Evolutionary conservation across 2,888 invertebrate genomes (phyloP), one percentile per base, ranked within the genome.

Genomic region (Brassicogethes aeneus): DNA sequence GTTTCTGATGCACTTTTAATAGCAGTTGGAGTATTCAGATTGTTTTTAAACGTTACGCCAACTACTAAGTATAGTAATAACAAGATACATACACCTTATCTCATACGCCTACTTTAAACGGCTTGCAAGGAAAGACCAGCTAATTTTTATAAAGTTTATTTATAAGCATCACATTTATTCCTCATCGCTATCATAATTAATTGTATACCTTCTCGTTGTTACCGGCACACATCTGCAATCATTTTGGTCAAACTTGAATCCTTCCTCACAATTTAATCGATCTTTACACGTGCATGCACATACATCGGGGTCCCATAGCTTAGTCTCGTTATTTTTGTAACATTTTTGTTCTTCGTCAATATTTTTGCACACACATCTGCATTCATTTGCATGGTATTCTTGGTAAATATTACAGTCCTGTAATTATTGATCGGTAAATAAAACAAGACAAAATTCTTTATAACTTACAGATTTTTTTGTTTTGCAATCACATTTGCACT

Each of bases 241-340:
- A 30, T 67, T 65, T 39, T 71, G 69, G 58, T 82, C 77, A 57
- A 76, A 82, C 47, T 65, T 66, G 40, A 68, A 74, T 34, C 80
- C 80, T 2, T 79, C 76, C 15, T 76, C 74, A 62, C 83, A 84
- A 29, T 71, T 69, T 15, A 65, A 57, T 7, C 61, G 56, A 17
- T 72, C 69, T 29, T 74, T 68, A 52, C 83, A 83, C 37, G 70
- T 64, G 52, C 83, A 84, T 8, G 68, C 59, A 54, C 83, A 84
- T 1, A 64, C 60, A 3, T 70, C 61, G 3, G 73, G 65, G 55
- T 82, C 74, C 83, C 83, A 84, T 14, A 75, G 58, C 61, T 77
- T 80, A 10, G 64, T 66, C 0, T 56, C 60, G 15, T 65, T 68
- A 36, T 70, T 63, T 46, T 70, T 68, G 39, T 63, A 55, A 54